These are phyloP conservation scores for Avahi laniger DNA, from an alignment of 2,797 vertebrate species.

Conservation along the genomic window DNA sequence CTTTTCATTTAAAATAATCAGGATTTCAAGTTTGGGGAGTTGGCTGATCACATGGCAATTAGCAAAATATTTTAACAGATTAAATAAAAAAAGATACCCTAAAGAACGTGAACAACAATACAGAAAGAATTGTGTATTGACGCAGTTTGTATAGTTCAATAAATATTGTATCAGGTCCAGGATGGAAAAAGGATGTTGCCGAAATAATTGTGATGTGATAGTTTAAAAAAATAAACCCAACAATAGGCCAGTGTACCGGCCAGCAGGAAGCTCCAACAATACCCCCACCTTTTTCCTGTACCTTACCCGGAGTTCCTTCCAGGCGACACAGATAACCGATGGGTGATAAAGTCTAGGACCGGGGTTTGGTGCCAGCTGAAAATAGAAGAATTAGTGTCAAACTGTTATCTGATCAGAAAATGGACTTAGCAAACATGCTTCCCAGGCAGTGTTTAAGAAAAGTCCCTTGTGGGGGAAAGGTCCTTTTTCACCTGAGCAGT, in stretches of 20 bases:
- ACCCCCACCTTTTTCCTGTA: constrained; percentile 98
- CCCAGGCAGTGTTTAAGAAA: constrained; percentile 40
- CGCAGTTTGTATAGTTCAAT: constrained; percentile 81
- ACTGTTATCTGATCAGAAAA: constrained; percentile 80
- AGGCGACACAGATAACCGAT: constrained; percentile 91
- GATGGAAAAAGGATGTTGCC: constrained; percentile 87
- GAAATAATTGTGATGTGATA: constrained; percentile 84
- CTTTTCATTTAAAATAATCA: neutral
- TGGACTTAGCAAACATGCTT: constrained; percentile 58
- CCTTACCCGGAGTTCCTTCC: constrained; percentile 96
- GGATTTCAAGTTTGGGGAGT: neutral
- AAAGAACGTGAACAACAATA: neutral
- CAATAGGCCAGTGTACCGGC: constrained; percentile 86
- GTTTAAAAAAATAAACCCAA: constrained; percentile 84
- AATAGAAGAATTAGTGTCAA: constrained; percentile 76
- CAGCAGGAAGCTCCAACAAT: constrained; percentile 96
- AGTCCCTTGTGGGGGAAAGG: neutral
- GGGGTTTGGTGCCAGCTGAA: constrained; percentile 81
- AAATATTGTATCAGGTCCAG: constrained; percentile 81
- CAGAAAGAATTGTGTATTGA: constrained; percentile 49
- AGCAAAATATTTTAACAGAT: constrained; percentile 29
- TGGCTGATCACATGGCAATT: neutral
- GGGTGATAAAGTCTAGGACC: constrained; percentile 81
- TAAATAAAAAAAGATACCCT: constrained; percentile 15
- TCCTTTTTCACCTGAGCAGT: neutral